Evolutionary conservation across 2,888 invertebrate genomes (phyloP).

Genomic region (Epistrophe grossulariae): DNA sequence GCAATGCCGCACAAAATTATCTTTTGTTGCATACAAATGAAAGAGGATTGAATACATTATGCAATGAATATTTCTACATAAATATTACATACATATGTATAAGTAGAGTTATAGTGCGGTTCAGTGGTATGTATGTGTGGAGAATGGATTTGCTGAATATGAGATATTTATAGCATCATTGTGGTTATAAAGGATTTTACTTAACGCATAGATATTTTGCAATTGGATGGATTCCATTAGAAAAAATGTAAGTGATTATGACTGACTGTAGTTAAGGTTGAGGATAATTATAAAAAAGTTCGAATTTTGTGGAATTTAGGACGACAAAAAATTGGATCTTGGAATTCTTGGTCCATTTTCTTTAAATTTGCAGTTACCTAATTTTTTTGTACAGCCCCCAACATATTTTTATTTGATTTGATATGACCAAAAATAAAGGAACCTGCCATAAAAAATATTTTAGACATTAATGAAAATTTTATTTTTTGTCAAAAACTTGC

Average conservation of each 20-base stretch:
- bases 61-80: not conserved
- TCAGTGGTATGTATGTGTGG: not conserved
- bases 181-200: constrained; percentile 12
- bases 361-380: too few species aligned
- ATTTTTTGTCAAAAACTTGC: too few species aligned
- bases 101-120: not conserved
- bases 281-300: not conserved
- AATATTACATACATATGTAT: not conserved
- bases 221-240: constrained; percentile 4
- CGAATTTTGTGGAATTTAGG: not conserved
- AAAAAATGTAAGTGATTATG: not conserved
- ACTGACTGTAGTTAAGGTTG: not conserved
- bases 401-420: too few species aligned
- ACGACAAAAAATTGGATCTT: too few species aligned
- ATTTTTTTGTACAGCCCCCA: too few species aligned
- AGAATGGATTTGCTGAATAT: constrained; percentile 23
- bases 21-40: constrained; percentile 49
- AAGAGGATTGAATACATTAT: constrained; percentile 42
- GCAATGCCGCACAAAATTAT: constrained; percentile 52
- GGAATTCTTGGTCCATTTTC: too few species aligned
- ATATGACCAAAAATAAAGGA: too few species aligned
- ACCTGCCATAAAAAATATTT: too few species aligned
- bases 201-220: constrained; percentile 18
- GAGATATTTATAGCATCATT: not conserved
- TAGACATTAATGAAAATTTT: too few species aligned